Base-by-base conservation (phyloP, 2,888 invertebrate species). In the Stenotaenia linearis region DNA sequence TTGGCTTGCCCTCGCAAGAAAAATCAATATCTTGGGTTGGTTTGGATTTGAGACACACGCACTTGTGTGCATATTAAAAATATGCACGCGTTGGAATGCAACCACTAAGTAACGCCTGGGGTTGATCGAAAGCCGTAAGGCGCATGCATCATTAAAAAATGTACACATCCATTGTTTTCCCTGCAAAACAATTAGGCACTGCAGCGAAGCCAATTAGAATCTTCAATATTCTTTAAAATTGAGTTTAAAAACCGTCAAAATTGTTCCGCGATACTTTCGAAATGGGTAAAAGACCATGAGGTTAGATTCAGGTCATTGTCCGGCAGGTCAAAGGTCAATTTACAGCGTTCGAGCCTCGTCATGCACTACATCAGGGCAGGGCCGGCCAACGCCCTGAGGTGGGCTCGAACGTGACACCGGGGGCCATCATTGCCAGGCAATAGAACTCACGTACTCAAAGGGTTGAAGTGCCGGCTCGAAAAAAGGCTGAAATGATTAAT, bases 21-120 rank as follows among this genome's bases (percentile, higher is more conserved):
- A 75, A 75, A 75, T 75, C 75, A 75, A 75, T 75, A 75, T 75
- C 30, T 75, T 75, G 32, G 75, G 35, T 18, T n/a, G 32, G 32
- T 30, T 35, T 75, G 32, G 75, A 35, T 75, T 30, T 30, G 75
- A 30, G 32, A 35, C 18, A 75, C 32, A 75, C 75, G 30, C 74
- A 75, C 75, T 75, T 35, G 75, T 75, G 32, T 75, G 75, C 75
- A 75, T 75, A 75, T 75, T 75, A 75, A 75, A 75, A 75, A 35
- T 75, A 30, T 75, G 75, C 75, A 75, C 75, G 75, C 32, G 61
- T 61, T 61, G 61, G 61, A 61, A 61, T 61, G 61, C 61, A 61
- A 61, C 61, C 61, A 61, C 61, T 23, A 9, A 61, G 7, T 23
- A 23, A 21, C 61, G 61, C 61, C 61, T 25, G 61, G 61, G 23